Evolutionary conservation across 2,888 invertebrate species (phyloP).

Genomic region (Thymelicus acteon): DNA sequence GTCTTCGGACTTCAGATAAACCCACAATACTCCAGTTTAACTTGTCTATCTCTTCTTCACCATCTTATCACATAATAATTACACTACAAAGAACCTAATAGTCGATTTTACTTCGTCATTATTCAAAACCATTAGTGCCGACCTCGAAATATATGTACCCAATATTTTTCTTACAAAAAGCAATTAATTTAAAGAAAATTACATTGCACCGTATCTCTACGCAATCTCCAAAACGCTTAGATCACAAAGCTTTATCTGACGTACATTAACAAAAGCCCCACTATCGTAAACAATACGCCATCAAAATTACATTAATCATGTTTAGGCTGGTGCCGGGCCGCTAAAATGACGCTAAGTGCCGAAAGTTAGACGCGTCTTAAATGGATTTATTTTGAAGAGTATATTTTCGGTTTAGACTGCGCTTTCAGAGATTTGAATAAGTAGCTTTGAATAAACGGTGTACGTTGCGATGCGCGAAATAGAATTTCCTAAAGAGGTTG

Average conservation of each 20-base stretch:
- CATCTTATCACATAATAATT: too few relatives aligned
- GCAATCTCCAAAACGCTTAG: slow-evolving; percentile 34
- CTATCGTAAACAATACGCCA: slow-evolving; percentile 61
- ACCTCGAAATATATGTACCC: not conserved
- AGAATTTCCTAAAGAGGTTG: slow-evolving; percentile 5
- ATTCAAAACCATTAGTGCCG: too few relatives aligned
- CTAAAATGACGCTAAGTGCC: slow-evolving; percentile 48
- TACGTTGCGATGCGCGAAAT: slow-evolving; percentile 8
- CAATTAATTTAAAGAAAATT: slow-evolving; percentile 36
- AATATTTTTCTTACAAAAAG: slow-evolving; percentile 24
- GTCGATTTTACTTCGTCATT: not conserved
- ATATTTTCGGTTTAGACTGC: slow-evolving; percentile 25
- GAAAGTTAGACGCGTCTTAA: slow-evolving; percentile 40
- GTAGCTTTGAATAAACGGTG: slow-evolving; percentile 10
- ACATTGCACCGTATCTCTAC: slow-evolving; percentile 25
- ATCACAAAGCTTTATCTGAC: slow-evolving; percentile 30
- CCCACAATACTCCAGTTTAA: too few relatives aligned
- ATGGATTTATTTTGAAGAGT: slow-evolving; percentile 26
- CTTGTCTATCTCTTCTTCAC: too few relatives aligned
- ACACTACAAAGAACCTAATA: not conserved
- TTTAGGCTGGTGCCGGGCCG: slow-evolving; percentile 43
- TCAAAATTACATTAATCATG: slow-evolving; percentile 68
- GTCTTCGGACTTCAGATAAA: too few relatives aligned
- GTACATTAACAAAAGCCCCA: slow-evolving; percentile 32
- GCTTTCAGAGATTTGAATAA: slow-evolving; percentile 13